Percentiles rank a stretch among this genome's conserved stretches.
phyloP scores from a whole-genome alignment of 2,888 invertebrate species.

The Amphipoea lucens region DNA sequence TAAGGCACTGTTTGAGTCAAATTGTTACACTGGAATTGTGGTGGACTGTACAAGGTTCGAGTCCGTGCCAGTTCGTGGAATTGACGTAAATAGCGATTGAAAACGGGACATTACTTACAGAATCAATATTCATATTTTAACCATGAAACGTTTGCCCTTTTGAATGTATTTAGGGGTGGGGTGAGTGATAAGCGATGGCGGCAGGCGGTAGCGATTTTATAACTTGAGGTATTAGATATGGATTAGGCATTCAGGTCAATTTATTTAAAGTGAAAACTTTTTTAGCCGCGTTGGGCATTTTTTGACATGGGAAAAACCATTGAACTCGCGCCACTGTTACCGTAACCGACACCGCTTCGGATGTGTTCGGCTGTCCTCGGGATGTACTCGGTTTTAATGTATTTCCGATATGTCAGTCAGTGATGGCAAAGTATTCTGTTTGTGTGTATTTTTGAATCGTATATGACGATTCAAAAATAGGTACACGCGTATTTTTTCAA shows the following conservation, averaged over 20 bases:
- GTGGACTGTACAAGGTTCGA: slow-evolving; percentile 30
- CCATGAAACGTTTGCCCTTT: slow-evolving; percentile 71
- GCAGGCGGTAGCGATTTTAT: slow-evolving; percentile 4
- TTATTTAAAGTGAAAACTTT: background rate
- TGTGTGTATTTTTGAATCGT: too few species aligned
- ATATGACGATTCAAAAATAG: too few species aligned
- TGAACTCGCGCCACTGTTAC: too few species aligned
- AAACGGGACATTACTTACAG: slow-evolving; percentile 64
- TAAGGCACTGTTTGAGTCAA: background rate
- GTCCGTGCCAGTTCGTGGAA: slow-evolving; percentile 61
- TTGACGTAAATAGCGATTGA: slow-evolving; percentile 63
- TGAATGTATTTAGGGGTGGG: slow-evolving; percentile 38
- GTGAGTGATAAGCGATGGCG: background rate
- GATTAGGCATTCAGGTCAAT: background rate
- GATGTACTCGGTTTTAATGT: too few species aligned
- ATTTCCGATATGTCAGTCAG: too few species aligned
- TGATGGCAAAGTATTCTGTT: too few species aligned
- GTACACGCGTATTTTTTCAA: too few species aligned
- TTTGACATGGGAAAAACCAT: too few species aligned
- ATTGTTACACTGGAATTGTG: background rate
- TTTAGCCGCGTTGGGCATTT: too few species aligned
- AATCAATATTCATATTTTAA: slow-evolving; percentile 78
- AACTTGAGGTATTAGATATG: background rate
- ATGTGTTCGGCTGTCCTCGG: too few species aligned
- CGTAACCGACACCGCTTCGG: too few species aligned